Evolutionary conservation across 2,888 invertebrate species (phyloP), one percentile per base, ranked within the genome.

Genomic region (Ellobium chinense): DNA sequence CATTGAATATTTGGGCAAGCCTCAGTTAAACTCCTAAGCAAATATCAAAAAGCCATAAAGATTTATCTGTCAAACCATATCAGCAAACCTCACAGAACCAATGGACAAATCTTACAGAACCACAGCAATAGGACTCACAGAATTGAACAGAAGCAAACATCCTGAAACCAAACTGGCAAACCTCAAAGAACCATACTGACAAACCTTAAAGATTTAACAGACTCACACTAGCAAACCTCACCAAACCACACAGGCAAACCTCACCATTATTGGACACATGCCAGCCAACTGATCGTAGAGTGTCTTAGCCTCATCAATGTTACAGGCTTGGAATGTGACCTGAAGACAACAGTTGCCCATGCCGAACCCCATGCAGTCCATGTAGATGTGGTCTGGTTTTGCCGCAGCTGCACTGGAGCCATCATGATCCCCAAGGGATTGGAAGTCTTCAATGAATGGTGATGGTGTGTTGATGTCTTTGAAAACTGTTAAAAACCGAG

Each of bases 271-370:
- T 0, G 99, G 99, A 90, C 99, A 99, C 7, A 99, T 94, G 0
- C 99, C 98, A 18, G 99, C 97, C 39, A 99, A 94, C 92, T 99
- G 99, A 93, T 99, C 99, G 92, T 99, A 99, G 0, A 99, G 94
- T 56, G 96, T 97, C 84, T 98, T 95, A 4, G 99, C 99, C 94
- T 99, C 99, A 65, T 95, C 95, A 85, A 99, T 98, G 92, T 98
- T 98, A 93, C 98, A 98, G 0, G 99, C 99, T 94, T 98, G 97
- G 94, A 99, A 99, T 24, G 94, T 94, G 81, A 92, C 89, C 93
- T 99, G 99, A 58, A 99, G 94, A 92, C 99, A 99, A 90, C 97
- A 98, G 93, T 98, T 98, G 39, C 99, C 99, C 99, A 99, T 99
- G 78, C 90, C 90, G 93, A 99, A 99, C 34, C 99, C 99, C 99